Percentiles rank a stretch among this genome's conserved stretches.
Evolutionary conservation across 1,140 invertebrate genomes (phyloP).

Genomic region (Zaprionus nigranus): DNA sequence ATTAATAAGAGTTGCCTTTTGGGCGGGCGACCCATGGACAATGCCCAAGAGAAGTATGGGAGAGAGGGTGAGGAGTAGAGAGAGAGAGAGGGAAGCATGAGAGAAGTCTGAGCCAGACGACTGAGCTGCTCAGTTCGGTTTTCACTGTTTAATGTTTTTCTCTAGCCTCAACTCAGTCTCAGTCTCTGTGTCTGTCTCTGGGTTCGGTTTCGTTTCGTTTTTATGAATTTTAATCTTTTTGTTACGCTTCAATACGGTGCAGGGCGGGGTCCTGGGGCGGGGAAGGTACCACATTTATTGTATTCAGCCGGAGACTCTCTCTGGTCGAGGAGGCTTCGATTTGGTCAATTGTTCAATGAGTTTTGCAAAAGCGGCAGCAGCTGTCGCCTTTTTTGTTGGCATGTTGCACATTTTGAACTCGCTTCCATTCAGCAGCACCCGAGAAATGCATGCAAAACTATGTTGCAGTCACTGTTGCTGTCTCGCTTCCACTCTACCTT

Average conservation of each 20-base stretch:
- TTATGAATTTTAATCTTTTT: conserved; percentile 69
- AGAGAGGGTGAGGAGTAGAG: background rate
- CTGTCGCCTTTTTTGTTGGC: conserved; percentile 53
- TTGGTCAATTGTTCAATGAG: conserved; percentile 79
- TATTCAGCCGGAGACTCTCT: conserved; percentile 18
- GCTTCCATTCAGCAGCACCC: conserved; percentile 43
- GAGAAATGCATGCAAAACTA: conserved; percentile 75
- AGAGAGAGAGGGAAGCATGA: conserved; percentile 8
- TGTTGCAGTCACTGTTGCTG: conserved; percentile 35
- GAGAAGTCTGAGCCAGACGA: conserved; percentile 4
- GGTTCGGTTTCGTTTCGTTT: conserved; percentile 29
- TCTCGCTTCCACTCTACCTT: conserved; percentile 14
- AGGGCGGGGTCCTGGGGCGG: background rate
- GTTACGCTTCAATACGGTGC: conserved; percentile 42
- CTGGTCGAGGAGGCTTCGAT: conserved; percentile 55
- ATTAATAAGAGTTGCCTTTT: conserved; percentile 72
- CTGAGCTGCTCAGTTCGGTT: background rate
- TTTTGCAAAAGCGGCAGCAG: conserved; percentile 66
- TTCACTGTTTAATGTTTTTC: conserved; percentile 8
- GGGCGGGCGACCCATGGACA: conserved; percentile 39
- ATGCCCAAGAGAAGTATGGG: conserved; percentile 5
- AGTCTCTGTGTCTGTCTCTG: background rate
- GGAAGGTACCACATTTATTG: conserved; percentile 60
- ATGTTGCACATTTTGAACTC: conserved; percentile 52
- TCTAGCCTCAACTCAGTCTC: conserved; percentile 26